These are phyloP conservation scores for Hippasteria phrygiana DNA, from an alignment of 53 echinoderm and acorn worm species.

Conservation along the genomic window DNA sequence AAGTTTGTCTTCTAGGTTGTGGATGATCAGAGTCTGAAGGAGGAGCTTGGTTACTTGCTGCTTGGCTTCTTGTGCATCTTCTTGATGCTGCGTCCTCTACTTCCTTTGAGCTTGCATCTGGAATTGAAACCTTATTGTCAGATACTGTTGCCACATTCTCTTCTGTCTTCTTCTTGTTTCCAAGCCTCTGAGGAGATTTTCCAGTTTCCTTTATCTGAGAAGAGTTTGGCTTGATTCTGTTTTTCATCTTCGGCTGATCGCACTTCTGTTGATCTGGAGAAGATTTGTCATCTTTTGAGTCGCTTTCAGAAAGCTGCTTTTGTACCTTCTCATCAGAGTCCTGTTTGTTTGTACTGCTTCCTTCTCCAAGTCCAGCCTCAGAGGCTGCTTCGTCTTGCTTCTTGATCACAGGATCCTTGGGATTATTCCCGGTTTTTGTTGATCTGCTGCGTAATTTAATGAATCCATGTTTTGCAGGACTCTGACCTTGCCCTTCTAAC, in stretches of 20 bases:
- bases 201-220: background rate
- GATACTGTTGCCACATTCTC: background rate
- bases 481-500: background rate
- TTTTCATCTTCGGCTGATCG: background rate
- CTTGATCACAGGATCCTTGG: background rate
- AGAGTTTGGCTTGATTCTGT: background rate
- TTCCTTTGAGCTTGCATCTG: background rate
- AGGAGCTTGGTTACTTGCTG: background rate
- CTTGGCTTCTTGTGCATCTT: slow-evolving; percentile 44
- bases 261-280: background rate
- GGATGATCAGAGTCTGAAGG: background rate
- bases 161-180: background rate
- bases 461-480: background rate
- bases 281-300: background rate
- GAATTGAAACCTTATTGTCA: background rate
- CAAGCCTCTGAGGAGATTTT: background rate
- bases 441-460: background rate
- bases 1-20: background rate
- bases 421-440: background rate
- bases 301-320: background rate
- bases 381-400: background rate
- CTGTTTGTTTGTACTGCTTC: background rate
- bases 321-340: background rate
- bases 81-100: background rate
- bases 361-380: background rate